These are phyloP conservation scores for Suillia variegata DNA, from an alignment of 2,888 invertebrate genomes.

Conservation along the genomic window DNA sequence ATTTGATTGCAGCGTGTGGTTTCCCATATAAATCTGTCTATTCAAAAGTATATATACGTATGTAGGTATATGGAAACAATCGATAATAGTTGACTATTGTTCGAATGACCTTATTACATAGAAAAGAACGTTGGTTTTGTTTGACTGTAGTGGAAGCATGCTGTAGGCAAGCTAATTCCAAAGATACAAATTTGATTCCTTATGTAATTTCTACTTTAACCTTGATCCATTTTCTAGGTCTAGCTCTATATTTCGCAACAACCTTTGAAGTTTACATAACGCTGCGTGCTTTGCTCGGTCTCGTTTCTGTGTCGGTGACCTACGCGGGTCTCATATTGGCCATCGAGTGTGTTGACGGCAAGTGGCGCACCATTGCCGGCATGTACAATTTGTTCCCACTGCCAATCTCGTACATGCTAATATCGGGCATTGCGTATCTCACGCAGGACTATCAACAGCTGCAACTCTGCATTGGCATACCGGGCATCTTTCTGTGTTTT, in stretches of 20 bases:
- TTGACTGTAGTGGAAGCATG: no score
- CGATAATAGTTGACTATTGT: no score
- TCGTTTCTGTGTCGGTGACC: constrained; percentile 81
- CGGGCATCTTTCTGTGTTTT: constrained; percentile 71
- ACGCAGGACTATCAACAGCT: constrained; percentile 75
- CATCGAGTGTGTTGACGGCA: constrained; percentile 78
- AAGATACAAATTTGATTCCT: no score
- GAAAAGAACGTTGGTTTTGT: no score
- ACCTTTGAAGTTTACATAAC: constrained; percentile 74
- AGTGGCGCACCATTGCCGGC: constrained; percentile 80
- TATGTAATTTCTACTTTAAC: no score
- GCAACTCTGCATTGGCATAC: constrained; percentile 74
- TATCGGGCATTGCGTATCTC: constrained; percentile 73
- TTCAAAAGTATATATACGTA: no score
- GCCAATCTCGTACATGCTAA: constrained; percentile 75
- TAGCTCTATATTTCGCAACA: constrained; percentile 72
- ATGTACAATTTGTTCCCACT: constrained; percentile 81
- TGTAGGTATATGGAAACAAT: no score
- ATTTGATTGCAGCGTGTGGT: no score
- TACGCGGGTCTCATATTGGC: constrained; percentile 81
- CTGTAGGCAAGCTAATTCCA: no score
- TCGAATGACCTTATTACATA: no score
- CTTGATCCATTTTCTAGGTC: constrained; percentile 59
- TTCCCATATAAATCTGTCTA: no score
- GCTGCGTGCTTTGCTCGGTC: constrained; percentile 73